Base-by-base conservation (phyloP, 2,113 vertebrate genomes). In the Balaeniceps rex region DNA sequence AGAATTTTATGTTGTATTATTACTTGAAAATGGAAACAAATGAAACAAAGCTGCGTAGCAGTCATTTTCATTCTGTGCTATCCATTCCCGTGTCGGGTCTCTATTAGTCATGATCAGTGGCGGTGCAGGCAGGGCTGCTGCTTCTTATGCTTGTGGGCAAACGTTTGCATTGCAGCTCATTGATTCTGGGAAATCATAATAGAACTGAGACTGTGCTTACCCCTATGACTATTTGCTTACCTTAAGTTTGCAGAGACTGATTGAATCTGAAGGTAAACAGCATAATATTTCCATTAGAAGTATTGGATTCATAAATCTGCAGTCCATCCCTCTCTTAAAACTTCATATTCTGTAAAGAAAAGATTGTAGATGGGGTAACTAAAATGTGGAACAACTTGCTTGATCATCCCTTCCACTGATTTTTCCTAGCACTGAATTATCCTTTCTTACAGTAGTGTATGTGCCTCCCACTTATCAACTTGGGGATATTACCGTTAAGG, bases 1-100 rank as follows among this genome's bases (percentile, higher is more conserved):
- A 36, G 65, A 16, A 31, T 66, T 68, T 75, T 65, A 81, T 82
- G 23, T 64, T 64, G 58, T 49, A 21, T 90, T 69, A 90, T 93
- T 84, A 75, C 60, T 33, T 68, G 93, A 26, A 60, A 90, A 87
- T 94, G 88, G 87, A 64, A 94, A 80, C 66, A 90, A 80, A 92
- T 61, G 83, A 69, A 74, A 10, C 2, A 19, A 42, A 80, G 93
- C 75, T 55, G 64, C 0, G 1, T 16, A 47, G 75, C 60, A 44
- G 83, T 12, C 23, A 10, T 36, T 90, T 34, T 24, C 75, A 65
- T 42, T 81, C 49, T 2, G 10, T 40, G 58, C 69, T 42, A 7
- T 47, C 83, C 61, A 9, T 94, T 76, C 66, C 81, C 21, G 0
- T 2, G 38, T 36, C 88, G 87, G 88, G 46, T 65, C 91, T 94